These are phyloP conservation scores for Crocodylus rhombifer DNA, from an alignment of 2,797 vertebrate genomes.

Conservation along the genomic window DNA sequence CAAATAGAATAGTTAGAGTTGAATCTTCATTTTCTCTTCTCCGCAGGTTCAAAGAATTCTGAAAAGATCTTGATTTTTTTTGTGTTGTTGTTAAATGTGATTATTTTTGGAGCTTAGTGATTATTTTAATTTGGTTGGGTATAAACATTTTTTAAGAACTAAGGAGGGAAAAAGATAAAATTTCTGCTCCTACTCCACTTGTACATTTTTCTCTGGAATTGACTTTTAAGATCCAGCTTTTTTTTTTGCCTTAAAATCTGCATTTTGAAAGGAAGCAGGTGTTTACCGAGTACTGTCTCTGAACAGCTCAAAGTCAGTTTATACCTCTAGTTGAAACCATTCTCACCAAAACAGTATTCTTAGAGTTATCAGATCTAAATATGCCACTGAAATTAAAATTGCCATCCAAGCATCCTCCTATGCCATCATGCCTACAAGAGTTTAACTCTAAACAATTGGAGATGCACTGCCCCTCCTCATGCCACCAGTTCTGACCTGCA, in stretches of 20 bases:
- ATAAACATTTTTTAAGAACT: not conserved
- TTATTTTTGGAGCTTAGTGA: slow-evolving; percentile 18
- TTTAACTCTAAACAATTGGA: slow-evolving; percentile 8
- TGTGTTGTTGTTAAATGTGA: slow-evolving; percentile 32
- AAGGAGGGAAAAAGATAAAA: not conserved
- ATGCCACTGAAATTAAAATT: not conserved
- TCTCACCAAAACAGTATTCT: not conserved
- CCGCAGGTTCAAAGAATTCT: slow-evolving; percentile 65
- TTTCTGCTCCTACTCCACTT: not conserved
- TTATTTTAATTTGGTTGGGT: slow-evolving; percentile 39
- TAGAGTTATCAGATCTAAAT: not conserved
- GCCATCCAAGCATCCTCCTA: not conserved
- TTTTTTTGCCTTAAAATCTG: not conserved
- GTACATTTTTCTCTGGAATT: slow-evolving; percentile 18
- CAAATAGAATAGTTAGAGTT: slow-evolving; percentile 76
- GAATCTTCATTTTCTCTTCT: slow-evolving; percentile 65
- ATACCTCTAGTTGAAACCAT: not conserved
- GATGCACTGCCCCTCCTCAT: not conserved
- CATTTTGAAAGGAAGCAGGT: not conserved
- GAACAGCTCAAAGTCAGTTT: not conserved
- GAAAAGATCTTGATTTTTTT: slow-evolving; percentile 29
- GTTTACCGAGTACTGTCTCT: not conserved
- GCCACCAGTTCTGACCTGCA: not conserved
- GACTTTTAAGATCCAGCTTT: not conserved
- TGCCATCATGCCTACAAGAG: not conserved